Evolutionary conservation across 2,113 vertebrate genomes (phyloP).

Genomic region (Oncorhynchus tshawytscha): DNA sequence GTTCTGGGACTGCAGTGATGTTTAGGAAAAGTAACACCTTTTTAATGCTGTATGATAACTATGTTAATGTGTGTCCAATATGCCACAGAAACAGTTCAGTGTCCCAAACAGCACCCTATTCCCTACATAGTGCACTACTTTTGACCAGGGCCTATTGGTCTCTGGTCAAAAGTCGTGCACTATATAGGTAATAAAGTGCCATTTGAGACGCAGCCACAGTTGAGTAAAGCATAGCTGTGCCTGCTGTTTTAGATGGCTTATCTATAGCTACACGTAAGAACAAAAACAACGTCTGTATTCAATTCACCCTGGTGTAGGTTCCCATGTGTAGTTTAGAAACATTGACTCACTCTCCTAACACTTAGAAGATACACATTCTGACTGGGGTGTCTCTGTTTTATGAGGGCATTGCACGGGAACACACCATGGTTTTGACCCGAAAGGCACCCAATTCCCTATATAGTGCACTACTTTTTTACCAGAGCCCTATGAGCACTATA

Average conservation of each 20-base stretch:
- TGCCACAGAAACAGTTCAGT: neutral
- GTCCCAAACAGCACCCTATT: too few species aligned
- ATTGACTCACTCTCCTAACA: neutral
- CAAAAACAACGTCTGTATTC: neutral
- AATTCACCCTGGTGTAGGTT: neutral
- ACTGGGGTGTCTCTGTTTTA: neutral
- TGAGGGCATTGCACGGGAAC: neutral
- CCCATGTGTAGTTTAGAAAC: neutral
- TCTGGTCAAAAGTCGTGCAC: too few species aligned
- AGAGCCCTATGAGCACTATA: too few species aligned
- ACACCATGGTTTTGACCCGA: too few species aligned
- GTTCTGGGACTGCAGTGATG: neutral
- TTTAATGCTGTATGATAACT: slow-evolving; percentile 28
- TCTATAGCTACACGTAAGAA: neutral
- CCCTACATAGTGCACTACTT: too few species aligned
- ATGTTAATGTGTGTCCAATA: neutral
- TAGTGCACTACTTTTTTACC: too few species aligned
- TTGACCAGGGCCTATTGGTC: too few species aligned
- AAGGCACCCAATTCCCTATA: too few species aligned
- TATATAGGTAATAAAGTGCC: too few species aligned
- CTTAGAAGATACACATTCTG: neutral
- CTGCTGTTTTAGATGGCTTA: neutral
- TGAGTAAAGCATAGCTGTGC: too few species aligned
- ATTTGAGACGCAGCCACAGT: too few species aligned
- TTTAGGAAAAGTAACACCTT: neutral